A percentile compares a stretch with the other conserved stretches of the same genome.
Conservation (phyloP, 2,797 vertebrate species). For the Anableps anableps region DNA sequence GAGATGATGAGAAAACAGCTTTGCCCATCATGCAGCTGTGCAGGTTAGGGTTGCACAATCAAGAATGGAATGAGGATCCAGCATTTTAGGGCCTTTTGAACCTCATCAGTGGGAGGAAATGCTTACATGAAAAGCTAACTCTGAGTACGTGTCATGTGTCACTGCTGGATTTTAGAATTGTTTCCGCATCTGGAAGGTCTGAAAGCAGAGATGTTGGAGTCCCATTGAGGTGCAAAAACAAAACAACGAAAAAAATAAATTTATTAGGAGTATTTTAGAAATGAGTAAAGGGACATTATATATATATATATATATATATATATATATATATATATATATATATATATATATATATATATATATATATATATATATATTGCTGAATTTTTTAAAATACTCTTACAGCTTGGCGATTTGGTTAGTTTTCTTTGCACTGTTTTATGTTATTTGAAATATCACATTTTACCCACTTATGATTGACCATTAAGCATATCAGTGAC, state of each 20-base stretch:
- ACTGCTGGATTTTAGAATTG: background rate
- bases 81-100: constrained; percentile 21
- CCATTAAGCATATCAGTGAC: background rate
- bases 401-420: background rate
- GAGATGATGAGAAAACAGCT: constrained; percentile 39
- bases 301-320: too few species aligned
- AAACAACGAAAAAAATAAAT: background rate
- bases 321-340: too few species aligned
- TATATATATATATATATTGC: too few species aligned
- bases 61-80: constrained; percentile 10
- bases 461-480: background rate
- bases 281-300: too few species aligned
- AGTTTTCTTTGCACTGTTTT: background rate
- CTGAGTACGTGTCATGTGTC: constrained; percentile 7
- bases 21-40: constrained; percentile 42
- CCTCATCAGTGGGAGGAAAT: constrained; percentile 19
- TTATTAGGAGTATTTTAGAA: too few species aligned
- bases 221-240: background rate
- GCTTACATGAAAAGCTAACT: constrained; percentile 16
- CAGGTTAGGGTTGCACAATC: constrained; percentile 44
- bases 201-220: background rate
- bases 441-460: background rate
- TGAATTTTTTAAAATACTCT: background rate
- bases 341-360: too few species aligned
- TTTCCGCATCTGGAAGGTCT: background rate